These are phyloP conservation scores for Xestia sexstrigata DNA, from an alignment of 2,888 invertebrate genomes.

Conservation along the genomic window DNA sequence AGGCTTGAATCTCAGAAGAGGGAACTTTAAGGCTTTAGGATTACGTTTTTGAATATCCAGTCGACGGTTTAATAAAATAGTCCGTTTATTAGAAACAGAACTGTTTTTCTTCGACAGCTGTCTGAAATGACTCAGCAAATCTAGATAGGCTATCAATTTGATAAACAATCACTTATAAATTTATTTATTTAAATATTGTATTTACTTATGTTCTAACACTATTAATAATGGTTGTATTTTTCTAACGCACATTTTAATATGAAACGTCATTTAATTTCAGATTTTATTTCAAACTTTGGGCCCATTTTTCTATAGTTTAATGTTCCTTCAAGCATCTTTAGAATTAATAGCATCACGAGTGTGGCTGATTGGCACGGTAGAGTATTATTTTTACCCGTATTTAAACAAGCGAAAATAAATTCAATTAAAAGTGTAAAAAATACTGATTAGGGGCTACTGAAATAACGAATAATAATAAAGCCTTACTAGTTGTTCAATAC, in stretches of 20 bases:
- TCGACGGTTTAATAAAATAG: background rate
- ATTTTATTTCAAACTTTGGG: conserved; percentile 14
- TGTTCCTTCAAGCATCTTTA: conserved; percentile 25
- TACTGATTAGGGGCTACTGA: no score
- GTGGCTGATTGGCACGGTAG: background rate
- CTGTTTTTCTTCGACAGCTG: background rate
- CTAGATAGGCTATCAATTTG: background rate
- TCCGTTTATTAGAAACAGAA: background rate
- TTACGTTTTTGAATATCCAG: background rate
- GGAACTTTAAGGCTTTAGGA: background rate
- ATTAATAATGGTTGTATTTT: no score
- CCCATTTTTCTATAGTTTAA: conserved; percentile 26
- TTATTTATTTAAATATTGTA: no score
- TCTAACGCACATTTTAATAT: no score
- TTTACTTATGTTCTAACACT: no score
- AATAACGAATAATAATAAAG: no score
- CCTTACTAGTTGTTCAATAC: no score
- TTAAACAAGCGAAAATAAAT: no score
- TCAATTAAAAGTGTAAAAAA: no score
- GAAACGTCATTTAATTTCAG: conserved; percentile 7
- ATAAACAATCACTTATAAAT: no score
- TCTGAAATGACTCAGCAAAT: background rate
- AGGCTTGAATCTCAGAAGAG: background rate
- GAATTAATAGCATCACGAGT: background rate
- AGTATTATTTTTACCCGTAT: no score